Base-by-base conservation (phyloP, 2,797 vertebrate genomes). In the Falco naumanni region DNA sequence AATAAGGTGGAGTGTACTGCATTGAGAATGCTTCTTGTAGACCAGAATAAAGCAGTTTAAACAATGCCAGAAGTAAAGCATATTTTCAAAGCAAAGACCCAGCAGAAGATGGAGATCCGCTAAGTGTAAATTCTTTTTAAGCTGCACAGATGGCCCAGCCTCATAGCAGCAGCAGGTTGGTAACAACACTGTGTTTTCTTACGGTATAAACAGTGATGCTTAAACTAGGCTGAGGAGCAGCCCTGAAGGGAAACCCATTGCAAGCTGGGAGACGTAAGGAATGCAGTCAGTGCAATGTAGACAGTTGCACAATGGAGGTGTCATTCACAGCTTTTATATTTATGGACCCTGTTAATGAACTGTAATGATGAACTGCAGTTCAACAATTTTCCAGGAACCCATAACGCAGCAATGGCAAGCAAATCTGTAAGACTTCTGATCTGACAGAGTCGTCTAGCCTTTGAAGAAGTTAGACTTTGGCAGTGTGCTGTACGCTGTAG, bases 391-490 rank as follows among this genome's bases (percentile, higher is more conserved):
- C 53, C 53, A 85, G 76, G 60, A 87, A 78, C 5, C 3, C 19
- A 2, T 24, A 77, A 39, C 24, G 13, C 29, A 60, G 69, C 60
- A 70, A 20, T 18, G 91, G 37, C 31, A 77, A 56, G 24, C 31
- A 83, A 51, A 79, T 80, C 33, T 48, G 26, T 64, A 85, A 50
- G 45, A 50, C 3, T 85, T 79, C 31, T 77, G 45, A 26, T 92
- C 80, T 91, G n/a, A 50, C 60, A 48, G 37, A 75, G 56, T 43
- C 7, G 2, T 66, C 33, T 41, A 64, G 68, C 21, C 41, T 72
- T 92, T 95, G 51, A 78, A 53, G 66, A 94, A 84, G 61, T 43
- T 56, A 72, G 59, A 25, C 63, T 85, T 93, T 79, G 71, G 83
- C 86, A 76, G 59, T 5, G 1, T 59, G 39, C 81, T 74, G 63